Conservation (phyloP, 2,113 vertebrate genomes). For the Cheirogaleus medius region DNA sequence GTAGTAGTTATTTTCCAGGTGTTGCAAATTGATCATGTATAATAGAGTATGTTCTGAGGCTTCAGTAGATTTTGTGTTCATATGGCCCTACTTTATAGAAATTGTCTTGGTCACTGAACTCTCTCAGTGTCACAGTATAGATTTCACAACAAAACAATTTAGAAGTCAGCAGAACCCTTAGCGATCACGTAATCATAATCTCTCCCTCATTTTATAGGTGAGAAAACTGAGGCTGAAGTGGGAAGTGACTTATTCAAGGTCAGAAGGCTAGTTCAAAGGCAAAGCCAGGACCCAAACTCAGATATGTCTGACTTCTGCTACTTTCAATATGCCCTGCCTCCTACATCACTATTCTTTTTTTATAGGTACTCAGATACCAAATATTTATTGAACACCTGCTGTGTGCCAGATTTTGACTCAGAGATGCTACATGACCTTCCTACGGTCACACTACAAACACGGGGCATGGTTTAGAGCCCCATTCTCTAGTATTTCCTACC, state of each 20-base stretch:
- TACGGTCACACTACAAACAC: background rate
- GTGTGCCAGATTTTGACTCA: constrained; percentile 2
- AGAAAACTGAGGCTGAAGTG: background rate
- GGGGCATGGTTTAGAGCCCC: background rate
- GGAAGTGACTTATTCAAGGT: background rate
- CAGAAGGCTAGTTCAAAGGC: background rate
- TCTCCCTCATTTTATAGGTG: background rate
- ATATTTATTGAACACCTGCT: background rate
- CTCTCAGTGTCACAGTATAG: background rate
- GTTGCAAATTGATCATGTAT: background rate
- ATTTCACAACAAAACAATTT: constrained; percentile 37
- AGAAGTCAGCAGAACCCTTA: background rate
- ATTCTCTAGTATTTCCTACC: background rate
- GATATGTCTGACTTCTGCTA: background rate
- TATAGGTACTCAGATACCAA: background rate
- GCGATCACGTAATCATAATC: background rate
- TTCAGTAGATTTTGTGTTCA: background rate
- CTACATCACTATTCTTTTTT: background rate
- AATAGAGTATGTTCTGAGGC: background rate
- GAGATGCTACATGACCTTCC: background rate
- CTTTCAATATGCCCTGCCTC: background rate
- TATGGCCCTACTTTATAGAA: background rate
- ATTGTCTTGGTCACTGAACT: background rate
- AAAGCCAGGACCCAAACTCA: background rate
- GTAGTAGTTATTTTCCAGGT: background rate